Base-by-base conservation (phyloP, 2,888 invertebrate species). In the Leptinotarsa tumamoca region DNA sequence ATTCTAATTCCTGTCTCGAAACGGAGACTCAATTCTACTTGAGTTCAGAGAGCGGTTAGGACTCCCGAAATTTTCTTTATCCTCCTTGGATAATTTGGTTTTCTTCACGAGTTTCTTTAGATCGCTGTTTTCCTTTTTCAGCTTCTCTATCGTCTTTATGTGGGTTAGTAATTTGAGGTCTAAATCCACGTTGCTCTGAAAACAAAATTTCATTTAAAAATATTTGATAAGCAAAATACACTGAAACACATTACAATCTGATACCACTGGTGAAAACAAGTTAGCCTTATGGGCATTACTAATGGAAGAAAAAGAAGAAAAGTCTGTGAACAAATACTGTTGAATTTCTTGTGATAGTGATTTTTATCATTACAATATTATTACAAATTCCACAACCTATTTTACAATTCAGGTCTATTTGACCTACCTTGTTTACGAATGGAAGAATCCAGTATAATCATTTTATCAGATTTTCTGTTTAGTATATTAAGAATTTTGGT, bases 21-120 rank as follows among this genome's bases (percentile, higher is more conserved):
- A 84, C 4, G 90, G 90, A 80, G 90, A 90, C 50, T 86, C 86
- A 14, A 86, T 82, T 51, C 83, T 84, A 27, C 82, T 82, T 14
- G 82, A 82, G 72, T 85, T 88, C 5, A 88, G 74, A 33, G 88
- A 84, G 68, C 87, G 84, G 63, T 85, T 87, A 14, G 89, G 88
- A 78, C 88, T 88, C 27, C 84, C 83, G 21, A 89, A 75, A 81
- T 90, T 91, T 81, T 91, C 90, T 81, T 91, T 91, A 72, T 90
- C 89, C 72, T 88, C 83, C 52, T 81, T 79, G 58, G 83, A 80
- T 50, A 83, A 76, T 61, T 86, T 87, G 71, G 84, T 85, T 80
- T 85, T 86, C 69, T 87, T 88, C 58, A 88, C 84, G 18, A 84
- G 82, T 82, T 86, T 85, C 49, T 83, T 83, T 50, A 84, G 49